Conservation (phyloP, 2,113 vertebrate genomes). For the Mohoua ochrocephala region DNA sequence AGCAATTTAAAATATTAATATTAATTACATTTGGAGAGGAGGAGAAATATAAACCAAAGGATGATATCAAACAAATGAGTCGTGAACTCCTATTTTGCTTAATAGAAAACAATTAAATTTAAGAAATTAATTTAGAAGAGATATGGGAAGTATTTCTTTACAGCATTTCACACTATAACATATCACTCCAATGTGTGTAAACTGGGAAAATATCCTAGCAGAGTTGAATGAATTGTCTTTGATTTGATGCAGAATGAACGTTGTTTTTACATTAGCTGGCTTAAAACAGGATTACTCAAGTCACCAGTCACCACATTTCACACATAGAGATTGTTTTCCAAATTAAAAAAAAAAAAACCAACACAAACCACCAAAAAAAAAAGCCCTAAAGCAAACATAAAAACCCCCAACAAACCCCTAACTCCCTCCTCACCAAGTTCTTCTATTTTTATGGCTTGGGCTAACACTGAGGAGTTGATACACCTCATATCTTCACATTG, state of each 20-base stretch:
- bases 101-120: background rate
- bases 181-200: background rate
- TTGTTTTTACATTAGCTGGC: background rate
- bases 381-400: background rate
- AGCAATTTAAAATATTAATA: slow-evolving; percentile 45
- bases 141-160: background rate
- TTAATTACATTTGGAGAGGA: slow-evolving; percentile 28
- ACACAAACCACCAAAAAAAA: too few species aligned
- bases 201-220: background rate
- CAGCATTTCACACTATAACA: background rate
- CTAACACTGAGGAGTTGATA: background rate
- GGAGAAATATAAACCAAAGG: slow-evolving; percentile 11
- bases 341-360: background rate
- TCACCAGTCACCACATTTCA: background rate
- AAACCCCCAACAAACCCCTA: background rate
- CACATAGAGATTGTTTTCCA: background rate
- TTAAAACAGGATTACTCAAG: background rate
- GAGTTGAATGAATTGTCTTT: background rate
- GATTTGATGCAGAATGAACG: background rate
- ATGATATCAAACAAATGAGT: background rate
- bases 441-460: background rate
- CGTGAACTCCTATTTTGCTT: background rate
- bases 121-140: slow-evolving; percentile 28
- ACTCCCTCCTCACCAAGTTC: background rate
- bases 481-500: background rate